Percentiles rank a stretch among this genome's conserved stretches.
phyloP scores from a whole-genome alignment of 2,113 vertebrate species.

The Heliornis fulica region DNA sequence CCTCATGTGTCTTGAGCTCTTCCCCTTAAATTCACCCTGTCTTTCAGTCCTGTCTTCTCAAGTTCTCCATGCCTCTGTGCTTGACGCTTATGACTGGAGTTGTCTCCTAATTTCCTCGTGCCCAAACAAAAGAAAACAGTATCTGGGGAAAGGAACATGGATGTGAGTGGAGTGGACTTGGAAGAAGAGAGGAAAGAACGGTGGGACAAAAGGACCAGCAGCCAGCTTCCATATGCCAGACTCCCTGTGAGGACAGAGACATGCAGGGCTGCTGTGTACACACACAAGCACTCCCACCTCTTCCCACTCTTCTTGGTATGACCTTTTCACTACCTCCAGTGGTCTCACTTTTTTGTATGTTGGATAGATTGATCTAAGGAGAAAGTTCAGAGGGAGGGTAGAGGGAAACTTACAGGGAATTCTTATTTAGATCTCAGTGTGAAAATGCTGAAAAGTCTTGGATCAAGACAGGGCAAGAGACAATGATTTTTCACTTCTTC shows the following conservation, averaged over 20 bases:
- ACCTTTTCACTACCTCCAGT: background rate
- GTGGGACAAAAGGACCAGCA: background rate
- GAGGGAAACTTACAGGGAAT: background rate
- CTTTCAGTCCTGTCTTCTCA: background rate
- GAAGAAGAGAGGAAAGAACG: background rate
- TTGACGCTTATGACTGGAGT: background rate
- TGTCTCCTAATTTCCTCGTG: background rate
- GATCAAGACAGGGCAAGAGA: background rate
- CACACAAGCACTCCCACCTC: background rate
- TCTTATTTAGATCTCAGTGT: background rate
- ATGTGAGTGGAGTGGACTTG: no score
- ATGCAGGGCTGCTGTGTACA: background rate
- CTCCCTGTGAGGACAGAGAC: background rate
- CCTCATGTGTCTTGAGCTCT: background rate
- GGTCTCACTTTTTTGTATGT: background rate
- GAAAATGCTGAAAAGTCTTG: background rate
- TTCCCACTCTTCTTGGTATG: background rate
- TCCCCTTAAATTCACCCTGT: background rate
- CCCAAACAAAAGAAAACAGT: background rate
- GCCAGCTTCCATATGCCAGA: rapidly evolving
- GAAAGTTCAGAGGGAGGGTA: background rate
- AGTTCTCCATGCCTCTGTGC: background rate
- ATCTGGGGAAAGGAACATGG: background rate
- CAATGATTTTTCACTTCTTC: background rate
- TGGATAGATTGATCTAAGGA: background rate